Base-by-base conservation (phyloP, 2,797 vertebrate species). In the Hoplostethus atlanticus region DNA sequence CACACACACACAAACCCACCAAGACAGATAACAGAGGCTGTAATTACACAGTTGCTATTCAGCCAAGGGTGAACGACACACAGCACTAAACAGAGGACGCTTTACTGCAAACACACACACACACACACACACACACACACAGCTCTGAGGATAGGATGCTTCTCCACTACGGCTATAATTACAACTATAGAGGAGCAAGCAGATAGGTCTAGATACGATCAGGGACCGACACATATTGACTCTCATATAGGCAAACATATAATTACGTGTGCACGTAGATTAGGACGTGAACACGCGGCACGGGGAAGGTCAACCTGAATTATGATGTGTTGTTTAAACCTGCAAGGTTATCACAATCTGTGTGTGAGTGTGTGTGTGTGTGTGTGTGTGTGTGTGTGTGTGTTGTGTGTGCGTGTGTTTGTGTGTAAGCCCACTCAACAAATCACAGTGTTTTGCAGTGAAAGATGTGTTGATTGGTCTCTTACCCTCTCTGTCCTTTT, bases 11-110 rank as follows among this genome's bases (percentile, higher is more conserved):
- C 71, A 77, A 72, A 84, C 67, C 21, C 55, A 66, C 82, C 65
- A 76, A 81, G 62, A 69, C 53, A 75, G 84, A 85, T 81, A 89
- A 81, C 67, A 79, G 78, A 77, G 61, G 66, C 74, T 74, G 76
- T 86, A 90, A 91, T 90, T 89, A 82, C 79, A 76, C 55, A 72
- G 82, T 55, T 16, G 25, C 67, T 77, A 83, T 84, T 82, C 65
- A 73, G 72, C 74, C 34, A 25, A 64, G 84, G 75, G 85, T 81
- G 73, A 84, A 80, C 72, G 81, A 73, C 76, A 64, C 15, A 4
- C 15, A 5, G 3, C 46, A 28, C 57, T 64, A 54, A 80, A 66
- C 67, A 74, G 64, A 76, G 64, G 65, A 80, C 10, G 36, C 66
- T 55, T 69, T 58, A 59, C 58, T 76, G 47, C 48, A 84, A 68